Evolutionary conservation across 2,888 invertebrate species (phyloP), one percentile per base, ranked within the genome.

Genomic region (Peribatodes rhomboidaria): DNA sequence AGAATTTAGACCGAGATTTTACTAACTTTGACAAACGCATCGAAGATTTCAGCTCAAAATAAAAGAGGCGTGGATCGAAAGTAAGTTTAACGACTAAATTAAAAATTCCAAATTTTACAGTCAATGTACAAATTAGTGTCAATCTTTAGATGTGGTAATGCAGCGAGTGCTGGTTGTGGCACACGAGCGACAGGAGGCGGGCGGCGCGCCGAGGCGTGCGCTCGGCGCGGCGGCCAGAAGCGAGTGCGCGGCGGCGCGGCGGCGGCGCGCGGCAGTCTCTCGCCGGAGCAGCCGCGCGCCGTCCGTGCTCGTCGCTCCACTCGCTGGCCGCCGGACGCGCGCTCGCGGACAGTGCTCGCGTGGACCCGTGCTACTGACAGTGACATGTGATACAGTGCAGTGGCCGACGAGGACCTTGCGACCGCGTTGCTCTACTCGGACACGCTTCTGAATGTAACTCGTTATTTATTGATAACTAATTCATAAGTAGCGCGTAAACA

Each of bases 321-420:
- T 27, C 27, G 27, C 3, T 27, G 27, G 3, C 27, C 27, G 11
- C 20, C 18, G 18, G 8, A 2, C 44, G 10, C 18, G 44, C 20
- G 18, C 6, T 39, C 39, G 11, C 27, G 27, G 6, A 27, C 27
- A 27, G 18, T 44, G 27, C 10, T 8, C 44, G 18, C 44, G 44
- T 44, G 1, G n/a, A n/a, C 39, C 14, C 3, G 14, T 13, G 39
- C 35, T 35, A 2, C 14, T 14, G 44, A 44, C n/a, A n/a, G n/a
- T n/a, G n/a, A 20, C 44, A 44, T 44, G 44, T 44, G 44, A 44
- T 18, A 16, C 14, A 44, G 44, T 44, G 44, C 44, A 10, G 14
- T 41, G 18, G 1, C 4, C 9, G 44, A 27, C 44, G 8, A 10
- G 18, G 20, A 44, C 20, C 3, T 41, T 11, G 2, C 14, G 11